Conservation (phyloP, 2,113 vertebrate genomes). For the Sorex fumeus region DNA sequence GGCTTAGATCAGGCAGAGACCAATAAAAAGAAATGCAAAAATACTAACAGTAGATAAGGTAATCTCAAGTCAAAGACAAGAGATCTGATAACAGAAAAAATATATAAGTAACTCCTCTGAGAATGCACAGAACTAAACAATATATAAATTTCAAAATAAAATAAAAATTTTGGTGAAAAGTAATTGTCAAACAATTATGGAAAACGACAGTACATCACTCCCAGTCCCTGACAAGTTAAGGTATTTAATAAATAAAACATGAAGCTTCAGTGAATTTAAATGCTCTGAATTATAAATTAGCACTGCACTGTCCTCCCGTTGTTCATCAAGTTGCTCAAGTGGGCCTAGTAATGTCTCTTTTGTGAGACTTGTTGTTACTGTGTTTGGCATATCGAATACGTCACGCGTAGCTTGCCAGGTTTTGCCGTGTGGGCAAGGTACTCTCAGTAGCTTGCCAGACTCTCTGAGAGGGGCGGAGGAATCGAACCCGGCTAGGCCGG, state of each 20-base stretch:
- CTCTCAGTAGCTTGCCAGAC: too few species aligned
- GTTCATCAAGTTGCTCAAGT: too few species aligned
- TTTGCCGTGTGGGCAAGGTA: too few species aligned
- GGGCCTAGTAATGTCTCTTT: too few species aligned
- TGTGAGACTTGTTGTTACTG: too few species aligned
- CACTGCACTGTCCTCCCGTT: too few species aligned
- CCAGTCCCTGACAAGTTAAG: conserved; percentile 21
- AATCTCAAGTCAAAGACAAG: conserved; percentile 35
- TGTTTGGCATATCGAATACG: too few species aligned
- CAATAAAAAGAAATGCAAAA: conserved; percentile 16
- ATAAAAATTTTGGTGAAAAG: neutral
- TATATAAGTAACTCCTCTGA: too few species aligned
- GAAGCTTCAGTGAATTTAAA: conserved; percentile 53
- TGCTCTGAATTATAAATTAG: conserved; percentile 21
- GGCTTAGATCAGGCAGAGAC: neutral
- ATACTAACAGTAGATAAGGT: neutral
- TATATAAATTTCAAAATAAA: conserved; percentile 12
- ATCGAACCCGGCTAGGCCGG: too few species aligned
- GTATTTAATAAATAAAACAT: neutral
- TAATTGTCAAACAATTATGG: neutral
- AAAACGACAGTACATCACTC: neutral
- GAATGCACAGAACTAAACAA: neutral
- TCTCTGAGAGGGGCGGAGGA: too few species aligned
- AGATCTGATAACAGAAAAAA: neutral
- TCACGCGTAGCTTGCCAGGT: too few species aligned